Evolutionary conservation across 2,888 invertebrate species (phyloP).

Genomic region (Autographa gamma): DNA sequence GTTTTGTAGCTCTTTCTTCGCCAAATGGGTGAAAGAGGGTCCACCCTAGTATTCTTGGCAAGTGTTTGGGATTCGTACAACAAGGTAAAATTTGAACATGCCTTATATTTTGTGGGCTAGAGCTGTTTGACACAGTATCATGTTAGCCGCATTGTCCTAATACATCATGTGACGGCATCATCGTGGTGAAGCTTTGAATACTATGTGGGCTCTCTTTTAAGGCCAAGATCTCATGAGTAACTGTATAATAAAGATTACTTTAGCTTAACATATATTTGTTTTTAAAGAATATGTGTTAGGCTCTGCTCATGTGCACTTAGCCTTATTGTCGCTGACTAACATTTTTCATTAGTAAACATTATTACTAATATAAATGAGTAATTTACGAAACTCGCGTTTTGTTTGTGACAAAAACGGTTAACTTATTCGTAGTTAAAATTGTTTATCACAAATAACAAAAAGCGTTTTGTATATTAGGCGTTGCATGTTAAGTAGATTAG

Average conservation of each 20-base stretch:
- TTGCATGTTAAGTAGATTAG: conserved; percentile 28
- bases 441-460: neutral
- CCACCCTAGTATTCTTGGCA: conserved; percentile 84
- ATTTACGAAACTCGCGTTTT: conserved; percentile 10
- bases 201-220: conserved; percentile 79
- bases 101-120: conserved; percentile 62
- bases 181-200: conserved; percentile 63
- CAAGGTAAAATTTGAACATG: conserved; percentile 74
- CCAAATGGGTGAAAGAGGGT: conserved; percentile 87
- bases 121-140: conserved; percentile 59
- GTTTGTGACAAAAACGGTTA: conserved; percentile 8
- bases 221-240: conserved; percentile 46
- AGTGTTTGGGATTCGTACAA: conserved; percentile 79
- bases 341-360: conserved; percentile 55
- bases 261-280: neutral
- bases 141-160: conserved; percentile 69
- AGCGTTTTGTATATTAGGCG: neutral
- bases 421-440: too few species aligned
- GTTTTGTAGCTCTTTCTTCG: conserved; percentile 84
- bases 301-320: conserved; percentile 37
- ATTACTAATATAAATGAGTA: conserved; percentile 36
- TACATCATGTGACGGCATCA: conserved; percentile 58
- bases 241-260: neutral
- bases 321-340: conserved; percentile 50
- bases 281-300: conserved; percentile 3